Conservation (phyloP, 2,888 invertebrate species). For the Eretmocerus hayati region DNA sequence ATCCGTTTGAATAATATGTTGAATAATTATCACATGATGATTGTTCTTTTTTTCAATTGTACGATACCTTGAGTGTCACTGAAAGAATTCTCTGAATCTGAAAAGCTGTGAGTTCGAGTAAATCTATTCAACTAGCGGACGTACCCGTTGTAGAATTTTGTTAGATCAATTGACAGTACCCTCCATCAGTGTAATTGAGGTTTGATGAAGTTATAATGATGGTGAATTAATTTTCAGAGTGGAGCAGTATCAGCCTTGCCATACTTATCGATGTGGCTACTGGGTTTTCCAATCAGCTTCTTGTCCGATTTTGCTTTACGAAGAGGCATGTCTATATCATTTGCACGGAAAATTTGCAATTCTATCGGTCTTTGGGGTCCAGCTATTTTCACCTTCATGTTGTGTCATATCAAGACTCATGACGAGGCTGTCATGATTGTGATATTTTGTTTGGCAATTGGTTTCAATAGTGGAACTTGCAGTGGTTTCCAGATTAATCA, state of each 20-base stretch:
- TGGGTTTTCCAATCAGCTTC: conserved; percentile 50
- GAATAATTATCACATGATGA: too few relatives aligned
- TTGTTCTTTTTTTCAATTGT: too few relatives aligned
- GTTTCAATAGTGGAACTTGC: conserved; percentile 38
- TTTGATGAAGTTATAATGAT: neutral
- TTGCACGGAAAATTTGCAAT: conserved; percentile 45
- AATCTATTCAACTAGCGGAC: too few relatives aligned
- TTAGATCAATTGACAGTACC: too few relatives aligned
- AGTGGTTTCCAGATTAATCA: conserved; percentile 48
- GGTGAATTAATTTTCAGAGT: conserved; percentile 35
- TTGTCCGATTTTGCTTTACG: conserved; percentile 47
- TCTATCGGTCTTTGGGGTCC: conserved; percentile 52
- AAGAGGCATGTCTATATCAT: conserved; percentile 32
- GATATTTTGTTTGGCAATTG: conserved; percentile 39
- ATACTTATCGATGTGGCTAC: conserved; percentile 51
- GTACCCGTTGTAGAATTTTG: too few relatives aligned
- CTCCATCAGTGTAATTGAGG: too few relatives aligned
- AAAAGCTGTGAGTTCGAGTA: too few relatives aligned
- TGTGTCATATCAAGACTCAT: conserved; percentile 32
- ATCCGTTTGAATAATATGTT: too few relatives aligned
- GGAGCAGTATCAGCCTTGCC: conserved; percentile 52
- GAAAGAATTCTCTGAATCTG: too few relatives aligned
- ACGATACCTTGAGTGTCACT: too few relatives aligned
- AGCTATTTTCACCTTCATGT: conserved; percentile 44
- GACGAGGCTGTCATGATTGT: conserved; percentile 22